These are phyloP conservation scores for Chlorocebus sabaeus DNA, from an alignment of 2,113 vertebrate genomes.

Conservation along the genomic window DNA sequence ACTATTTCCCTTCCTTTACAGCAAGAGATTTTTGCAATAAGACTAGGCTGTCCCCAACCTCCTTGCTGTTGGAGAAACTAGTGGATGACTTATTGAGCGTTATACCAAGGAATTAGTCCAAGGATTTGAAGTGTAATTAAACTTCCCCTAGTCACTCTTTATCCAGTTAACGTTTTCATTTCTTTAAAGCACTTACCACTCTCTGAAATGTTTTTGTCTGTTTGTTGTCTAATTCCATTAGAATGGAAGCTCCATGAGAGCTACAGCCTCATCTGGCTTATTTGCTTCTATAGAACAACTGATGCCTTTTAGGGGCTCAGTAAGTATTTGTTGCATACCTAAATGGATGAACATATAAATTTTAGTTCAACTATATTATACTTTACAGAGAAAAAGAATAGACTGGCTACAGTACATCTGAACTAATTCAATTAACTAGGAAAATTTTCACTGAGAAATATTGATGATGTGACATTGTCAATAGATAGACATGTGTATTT, in stretches of 20 bases:
- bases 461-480: not conserved
- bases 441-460: not conserved
- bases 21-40: not conserved
- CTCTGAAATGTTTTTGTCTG: not conserved
- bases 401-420: not conserved
- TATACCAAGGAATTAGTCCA: not conserved
- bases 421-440: not conserved
- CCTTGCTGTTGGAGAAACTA: not conserved
- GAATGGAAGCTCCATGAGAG: not conserved
- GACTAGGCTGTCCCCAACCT: not conserved
- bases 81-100: not conserved
- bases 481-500: not conserved
- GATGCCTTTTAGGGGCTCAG: not conserved
- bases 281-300: not conserved
- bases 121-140: not conserved
- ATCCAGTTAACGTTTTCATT: not conserved
- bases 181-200: not conserved
- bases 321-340: not conserved
- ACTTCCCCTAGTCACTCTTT: not conserved
- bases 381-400: not conserved
- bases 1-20: not conserved
- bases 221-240: not conserved
- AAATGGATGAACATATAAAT: not conserved
- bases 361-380: slow-evolving; percentile 16
- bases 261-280: not conserved